Percentiles rank a stretch among this genome's conserved stretches.
phyloP scores from a whole-genome alignment of 2,113 vertebrate genomes.

The Bambusicola thoracicus region DNA sequence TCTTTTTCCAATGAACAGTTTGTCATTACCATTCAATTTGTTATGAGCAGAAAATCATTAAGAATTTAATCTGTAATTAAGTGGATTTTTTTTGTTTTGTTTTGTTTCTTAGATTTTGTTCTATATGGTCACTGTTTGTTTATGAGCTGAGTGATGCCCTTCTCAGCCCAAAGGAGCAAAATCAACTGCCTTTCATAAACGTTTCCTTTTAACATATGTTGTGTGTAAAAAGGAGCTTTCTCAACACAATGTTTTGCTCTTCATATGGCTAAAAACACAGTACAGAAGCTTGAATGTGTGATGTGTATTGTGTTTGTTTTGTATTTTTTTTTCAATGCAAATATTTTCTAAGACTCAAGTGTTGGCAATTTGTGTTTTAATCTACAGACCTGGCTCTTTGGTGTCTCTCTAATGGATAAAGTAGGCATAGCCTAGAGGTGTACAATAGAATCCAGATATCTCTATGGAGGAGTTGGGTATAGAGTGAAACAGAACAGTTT shows the following conservation, averaged over 20 bases:
- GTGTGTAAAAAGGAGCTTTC: neutral
- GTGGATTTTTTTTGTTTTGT: neutral
- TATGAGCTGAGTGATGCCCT: neutral
- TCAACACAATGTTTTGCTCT: neutral
- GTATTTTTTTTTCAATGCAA: neutral
- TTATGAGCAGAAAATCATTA: neutral
- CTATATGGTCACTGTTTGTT: neutral
- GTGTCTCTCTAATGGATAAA: neutral
- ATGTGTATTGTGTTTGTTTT: neutral
- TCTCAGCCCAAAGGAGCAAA: neutral
- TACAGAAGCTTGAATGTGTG: neutral
- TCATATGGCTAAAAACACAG: neutral
- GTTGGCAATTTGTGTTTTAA: neutral
- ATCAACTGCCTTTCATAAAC: neutral
- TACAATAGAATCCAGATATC: neutral
- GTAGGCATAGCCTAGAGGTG: neutral
- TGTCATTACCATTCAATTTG: neutral
- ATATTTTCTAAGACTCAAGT: neutral
- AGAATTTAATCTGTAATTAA: neutral
- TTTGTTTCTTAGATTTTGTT: neutral
- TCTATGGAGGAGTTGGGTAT: neutral
- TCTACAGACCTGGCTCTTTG: neutral
- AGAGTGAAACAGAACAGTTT: neutral
- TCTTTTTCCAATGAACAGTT: neutral
- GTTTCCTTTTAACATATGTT: neutral